phyloP scores from a whole-genome alignment of 2,113 vertebrate genomes.

The Lethenteron camtschaticum region DNA sequence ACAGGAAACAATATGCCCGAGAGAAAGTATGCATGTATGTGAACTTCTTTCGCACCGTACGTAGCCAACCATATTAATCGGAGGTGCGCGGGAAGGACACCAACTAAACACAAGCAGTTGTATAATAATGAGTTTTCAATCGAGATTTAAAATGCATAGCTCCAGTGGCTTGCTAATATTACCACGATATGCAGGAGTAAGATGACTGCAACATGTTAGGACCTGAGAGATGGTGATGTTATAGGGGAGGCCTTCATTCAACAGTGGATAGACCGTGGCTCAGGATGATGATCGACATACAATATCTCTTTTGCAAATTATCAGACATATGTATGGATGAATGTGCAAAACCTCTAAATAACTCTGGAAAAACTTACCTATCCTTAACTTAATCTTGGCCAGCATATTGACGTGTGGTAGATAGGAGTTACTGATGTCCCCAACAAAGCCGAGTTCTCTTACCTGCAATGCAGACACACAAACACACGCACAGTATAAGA shows the following conservation, averaged over 20 bases:
- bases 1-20: too few relatives aligned
- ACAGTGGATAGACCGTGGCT: not conserved
- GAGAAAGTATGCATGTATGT: too few relatives aligned
- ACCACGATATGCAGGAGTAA: too few relatives aligned
- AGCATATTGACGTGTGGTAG: conserved; percentile 42
- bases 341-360: not conserved
- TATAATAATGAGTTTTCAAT: too few relatives aligned
- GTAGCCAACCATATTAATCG: too few relatives aligned
- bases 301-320: not conserved
- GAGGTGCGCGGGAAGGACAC: too few relatives aligned
- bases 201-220: conserved; percentile 6
- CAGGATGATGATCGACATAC: not conserved
- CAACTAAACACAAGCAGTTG: too few relatives aligned
- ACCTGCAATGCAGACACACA: conserved; percentile 27
- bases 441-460: conserved; percentile 27
- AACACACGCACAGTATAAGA: conserved; percentile 2
- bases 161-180: too few relatives aligned
- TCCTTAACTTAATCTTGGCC: conserved; percentile 37
- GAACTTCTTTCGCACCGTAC: too few relatives aligned
- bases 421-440: conserved; percentile 44
- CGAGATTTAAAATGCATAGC: too few relatives aligned
- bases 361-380: conserved; percentile 30
- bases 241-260: not conserved
- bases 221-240: conserved; percentile 7
- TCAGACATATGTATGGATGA: not conserved